Conservation (phyloP, 1,140 invertebrate species). For the Trichogramma pretiosum region DNA sequence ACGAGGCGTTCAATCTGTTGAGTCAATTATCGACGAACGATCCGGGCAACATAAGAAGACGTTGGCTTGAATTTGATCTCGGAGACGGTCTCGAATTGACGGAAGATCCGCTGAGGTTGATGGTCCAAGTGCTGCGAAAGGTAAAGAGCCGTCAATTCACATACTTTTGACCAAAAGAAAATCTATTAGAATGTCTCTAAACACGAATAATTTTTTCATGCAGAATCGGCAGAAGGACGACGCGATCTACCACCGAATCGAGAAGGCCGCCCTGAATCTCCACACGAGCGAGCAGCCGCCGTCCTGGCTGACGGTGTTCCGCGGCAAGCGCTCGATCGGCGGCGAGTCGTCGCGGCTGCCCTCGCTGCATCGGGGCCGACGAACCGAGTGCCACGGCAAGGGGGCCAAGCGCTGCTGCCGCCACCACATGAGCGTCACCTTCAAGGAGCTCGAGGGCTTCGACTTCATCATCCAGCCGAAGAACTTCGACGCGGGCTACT, state of each 20-base stretch:
- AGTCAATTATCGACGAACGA: background rate
- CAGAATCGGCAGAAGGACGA: too few relatives aligned
- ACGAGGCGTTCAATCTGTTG: too few relatives aligned
- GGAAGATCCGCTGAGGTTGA: background rate
- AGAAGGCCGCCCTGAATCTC: conserved; percentile 10
- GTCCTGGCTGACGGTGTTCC: background rate
- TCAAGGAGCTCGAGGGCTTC: conserved; percentile 59
- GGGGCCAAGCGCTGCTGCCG: conserved; percentile 55
- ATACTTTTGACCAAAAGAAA: too few relatives aligned
- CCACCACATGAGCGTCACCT: conserved; percentile 56
- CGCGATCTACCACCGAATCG: too few relatives aligned
- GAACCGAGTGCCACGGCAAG: conserved; percentile 40
- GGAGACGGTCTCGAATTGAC: conserved; percentile 3
- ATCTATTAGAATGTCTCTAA: too few relatives aligned
- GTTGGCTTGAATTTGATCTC: conserved; percentile 14
- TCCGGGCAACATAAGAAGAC: background rate
- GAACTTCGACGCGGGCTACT: conserved; percentile 64
- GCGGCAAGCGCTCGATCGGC: background rate
- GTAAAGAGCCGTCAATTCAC: too few relatives aligned
- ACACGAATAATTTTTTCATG: too few relatives aligned
- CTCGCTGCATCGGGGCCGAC: conserved; percentile 35
- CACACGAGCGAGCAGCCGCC: background rate
- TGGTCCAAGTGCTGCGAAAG: conserved; percentile 7
- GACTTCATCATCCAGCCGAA: conserved; percentile 62
- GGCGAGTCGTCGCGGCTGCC: conserved; percentile 23